Evolutionary conservation across 37 sponge, comb jelly and placozoan genomes (phyloP), one percentile per base, ranked within the genome.

Genomic region (Chondrosia reniformis): DNA sequence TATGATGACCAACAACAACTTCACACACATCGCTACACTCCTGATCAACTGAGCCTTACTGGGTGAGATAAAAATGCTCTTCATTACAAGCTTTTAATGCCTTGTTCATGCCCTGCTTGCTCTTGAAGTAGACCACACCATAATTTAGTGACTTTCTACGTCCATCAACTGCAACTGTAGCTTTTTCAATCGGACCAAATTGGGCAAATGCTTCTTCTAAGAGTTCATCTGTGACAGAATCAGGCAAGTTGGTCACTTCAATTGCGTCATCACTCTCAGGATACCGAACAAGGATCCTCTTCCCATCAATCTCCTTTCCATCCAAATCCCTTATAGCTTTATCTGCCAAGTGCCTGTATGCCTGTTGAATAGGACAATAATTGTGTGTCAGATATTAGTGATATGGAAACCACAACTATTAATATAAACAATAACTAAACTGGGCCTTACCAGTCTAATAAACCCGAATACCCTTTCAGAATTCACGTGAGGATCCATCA

Each of bases 181-280:
- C 92, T 22, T 66, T 59, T 75, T 93, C 94, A 63, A 97, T 91
- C 28, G 84, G 88, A 38, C 98, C 98, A 80, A 97, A 97, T 72
- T 63, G 63, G 45, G 71, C 24, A 63, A 93, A 97, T 22, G 92
- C 85, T 32, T 89, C 83, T 36, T 65, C 86, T 69, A 97, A 64
- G n/a, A 91, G 84, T 66, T 97, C 98, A 73, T 93, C 89, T 52
- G 92, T 90, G 43, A 93, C 94, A 33, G 69, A 46, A 6, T 82
- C 87, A 27, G 78, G 46, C 24, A 97, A 66, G 55, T 93, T 91
- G 45, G 77, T 37, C n/a, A 97, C 88, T 42, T 91, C 86, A 4
- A 97, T 79, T 33, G 92, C 81, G 34, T 84, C 81, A 74, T 82
- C 89, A 45, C 83, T 81, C 0, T 87, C 89, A 37, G 98, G 88